A percentile compares a stretch with the other conserved stretches of the same genome.
These are phyloP conservation scores for Isoperla grammatica DNA, from an alignment of 2,888 invertebrate genomes.

Conservation along the genomic window DNA sequence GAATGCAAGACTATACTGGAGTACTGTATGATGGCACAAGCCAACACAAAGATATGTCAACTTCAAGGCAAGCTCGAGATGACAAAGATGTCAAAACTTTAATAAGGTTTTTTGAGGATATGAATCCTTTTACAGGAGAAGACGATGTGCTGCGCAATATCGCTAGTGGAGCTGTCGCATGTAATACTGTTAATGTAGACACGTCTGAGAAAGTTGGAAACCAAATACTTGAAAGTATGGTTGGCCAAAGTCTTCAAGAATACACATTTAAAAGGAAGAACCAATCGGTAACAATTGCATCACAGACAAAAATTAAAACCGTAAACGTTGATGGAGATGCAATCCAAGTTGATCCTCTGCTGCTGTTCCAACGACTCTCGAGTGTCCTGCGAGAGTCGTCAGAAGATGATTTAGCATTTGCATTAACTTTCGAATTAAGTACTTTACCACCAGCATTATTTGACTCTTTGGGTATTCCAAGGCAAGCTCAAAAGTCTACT, in stretches of 20 bases:
- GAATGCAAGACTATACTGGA: slow-evolving; percentile 17
- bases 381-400: not conserved
- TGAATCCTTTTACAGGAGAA: not conserved
- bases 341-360: not conserved
- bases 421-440: not conserved
- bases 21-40: not conserved
- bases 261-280: not conserved
- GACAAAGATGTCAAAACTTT: not conserved
- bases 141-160: too few species aligned
- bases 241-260: not conserved
- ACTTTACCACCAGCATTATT: not conserved
- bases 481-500: not conserved
- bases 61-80: not conserved
- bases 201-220: not conserved
- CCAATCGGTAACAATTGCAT: not conserved
- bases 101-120: not conserved
- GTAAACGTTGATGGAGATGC: not conserved
- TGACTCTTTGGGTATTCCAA: not conserved
- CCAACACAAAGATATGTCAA: not conserved
- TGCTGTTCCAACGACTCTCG: not conserved
- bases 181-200: not conserved
- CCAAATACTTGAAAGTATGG: not conserved
- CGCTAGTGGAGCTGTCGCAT: not conserved
- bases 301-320: not conserved
- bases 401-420: not conserved